Evolutionary conservation across 1,140 invertebrate genomes (phyloP), one percentile per base, ranked within the genome.

Genomic region (Apis dorsata): DNA sequence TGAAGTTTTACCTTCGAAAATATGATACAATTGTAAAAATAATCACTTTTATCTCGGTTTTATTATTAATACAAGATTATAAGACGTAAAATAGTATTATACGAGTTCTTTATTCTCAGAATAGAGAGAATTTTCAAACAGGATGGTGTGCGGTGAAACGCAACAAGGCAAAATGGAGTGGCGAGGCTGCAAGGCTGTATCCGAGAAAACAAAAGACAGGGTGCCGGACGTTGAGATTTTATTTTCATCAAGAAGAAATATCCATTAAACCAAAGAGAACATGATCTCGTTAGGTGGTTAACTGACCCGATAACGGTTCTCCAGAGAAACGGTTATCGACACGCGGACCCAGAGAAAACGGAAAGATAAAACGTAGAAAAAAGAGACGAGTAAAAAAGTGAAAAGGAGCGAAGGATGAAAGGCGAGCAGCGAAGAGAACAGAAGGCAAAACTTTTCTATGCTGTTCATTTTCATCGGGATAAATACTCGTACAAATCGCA

Each of bases 241-340:
- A 59, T 84, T 84, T 77, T 71, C 77, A n/a, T 7, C 72, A 24
- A 53, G 77, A 34, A 34, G 34, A 34, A 34, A 3, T 84, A 57
- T 74, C 75, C 77, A 70, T 71, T 72, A 60, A 66, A 69, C 69
- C 84, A 76, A 77, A 60, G 49, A 63, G 81, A 81, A 81, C 71
- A 79, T 85, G 88, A 92, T 92, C 89, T 86, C 84, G 84, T 89
- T 91, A 80, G 83, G 79, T 89, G 85, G 87, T 86, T 84, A 86
- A 83, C 62, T 85, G 81, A 82, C 80, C 80, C 63, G 80, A 82
- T 82, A 82, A 82, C 73, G 80, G 80, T 82, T 82, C 63, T 59
- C 17, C 34, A 55, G 79, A 81, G 62, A 44, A 81, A 81, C 79
- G 79, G 79, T 81, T 81, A 81, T 66, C 60, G 79, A 74, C 79